A percentile compares a stretch with the other conserved stretches of the same genome.
Evolutionary conservation across 2,797 vertebrate genomes (phyloP).

Genomic region (Agapornis canus): DNA sequence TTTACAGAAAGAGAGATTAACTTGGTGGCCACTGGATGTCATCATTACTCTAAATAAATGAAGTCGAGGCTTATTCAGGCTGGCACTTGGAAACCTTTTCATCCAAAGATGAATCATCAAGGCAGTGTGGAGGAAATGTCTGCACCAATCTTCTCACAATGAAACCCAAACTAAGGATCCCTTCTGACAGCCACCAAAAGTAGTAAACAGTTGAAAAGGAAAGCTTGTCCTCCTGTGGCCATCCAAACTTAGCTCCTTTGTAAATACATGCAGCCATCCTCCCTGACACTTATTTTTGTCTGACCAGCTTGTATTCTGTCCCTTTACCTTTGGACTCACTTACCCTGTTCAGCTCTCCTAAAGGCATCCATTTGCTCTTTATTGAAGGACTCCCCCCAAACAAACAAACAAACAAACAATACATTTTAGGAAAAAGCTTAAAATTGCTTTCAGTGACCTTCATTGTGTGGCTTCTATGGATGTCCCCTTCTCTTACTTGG

Average conservation of each 20-base stretch:
- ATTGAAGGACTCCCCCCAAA: neutral
- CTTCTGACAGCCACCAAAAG: neutral
- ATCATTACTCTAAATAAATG: conserved; percentile 22
- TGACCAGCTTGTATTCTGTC: neutral
- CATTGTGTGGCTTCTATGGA: neutral
- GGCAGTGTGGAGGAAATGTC: neutral
- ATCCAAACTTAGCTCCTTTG: neutral
- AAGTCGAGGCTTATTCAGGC: neutral
- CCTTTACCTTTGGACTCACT: neutral
- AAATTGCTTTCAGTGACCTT: neutral
- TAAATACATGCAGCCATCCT: neutral
- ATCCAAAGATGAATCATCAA: neutral
- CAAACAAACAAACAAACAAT: neutral
- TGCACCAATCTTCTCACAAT: neutral
- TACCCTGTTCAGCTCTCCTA: neutral
- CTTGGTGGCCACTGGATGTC: conserved; percentile 61
- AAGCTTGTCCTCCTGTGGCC: neutral
- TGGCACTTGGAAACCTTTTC: neutral
- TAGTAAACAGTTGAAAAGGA: neutral
- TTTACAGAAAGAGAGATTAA: neutral
- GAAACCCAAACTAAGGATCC: neutral
- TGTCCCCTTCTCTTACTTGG: neutral
- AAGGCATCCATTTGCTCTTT: neutral
- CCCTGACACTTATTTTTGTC: neutral
- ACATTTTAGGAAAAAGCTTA: neutral